Conservation (phyloP, 2,797 vertebrate genomes). For the Acanthornis magna region DNA sequence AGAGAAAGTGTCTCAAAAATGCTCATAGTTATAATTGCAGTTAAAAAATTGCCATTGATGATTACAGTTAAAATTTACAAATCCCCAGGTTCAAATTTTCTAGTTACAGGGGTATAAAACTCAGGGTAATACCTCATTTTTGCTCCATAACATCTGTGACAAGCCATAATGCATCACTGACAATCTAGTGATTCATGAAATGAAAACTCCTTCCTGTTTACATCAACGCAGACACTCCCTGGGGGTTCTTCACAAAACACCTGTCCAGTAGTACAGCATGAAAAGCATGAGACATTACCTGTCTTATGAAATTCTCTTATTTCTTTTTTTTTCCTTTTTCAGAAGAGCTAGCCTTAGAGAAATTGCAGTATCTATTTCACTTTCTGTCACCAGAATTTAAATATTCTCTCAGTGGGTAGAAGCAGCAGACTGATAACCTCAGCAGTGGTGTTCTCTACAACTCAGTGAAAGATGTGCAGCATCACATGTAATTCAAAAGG, state of each 20-base stretch:
- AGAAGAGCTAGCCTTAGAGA: not conserved
- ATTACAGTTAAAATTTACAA: not conserved
- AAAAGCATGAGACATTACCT: not conserved
- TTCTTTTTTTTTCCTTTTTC: not conserved
- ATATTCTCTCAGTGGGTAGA: not conserved
- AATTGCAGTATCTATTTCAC: not conserved
- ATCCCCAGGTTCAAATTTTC: slow-evolving; percentile 4
- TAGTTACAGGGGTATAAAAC: not conserved
- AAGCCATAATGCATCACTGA: slow-evolving; percentile 3
- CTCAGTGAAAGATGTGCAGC: not conserved
- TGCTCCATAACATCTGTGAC: not conserved
- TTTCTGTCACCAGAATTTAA: not conserved
- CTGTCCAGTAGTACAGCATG: not conserved
- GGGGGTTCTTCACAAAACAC: not conserved
- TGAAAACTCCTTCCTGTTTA: slow-evolving; percentile 20
- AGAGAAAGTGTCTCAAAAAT: not conserved
- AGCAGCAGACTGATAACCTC: not conserved
- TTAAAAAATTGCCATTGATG: not conserved
- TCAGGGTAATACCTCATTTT: not conserved
- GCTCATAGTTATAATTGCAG: not conserved
- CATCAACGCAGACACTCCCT: not conserved
- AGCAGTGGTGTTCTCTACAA: not conserved
- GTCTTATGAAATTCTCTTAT: not conserved
- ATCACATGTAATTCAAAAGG: not conserved
- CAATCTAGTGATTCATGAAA: slow-evolving; percentile 28